Conservation (phyloP, 2,888 invertebrate genomes). For the Noctuana brunneofusca region DNA sequence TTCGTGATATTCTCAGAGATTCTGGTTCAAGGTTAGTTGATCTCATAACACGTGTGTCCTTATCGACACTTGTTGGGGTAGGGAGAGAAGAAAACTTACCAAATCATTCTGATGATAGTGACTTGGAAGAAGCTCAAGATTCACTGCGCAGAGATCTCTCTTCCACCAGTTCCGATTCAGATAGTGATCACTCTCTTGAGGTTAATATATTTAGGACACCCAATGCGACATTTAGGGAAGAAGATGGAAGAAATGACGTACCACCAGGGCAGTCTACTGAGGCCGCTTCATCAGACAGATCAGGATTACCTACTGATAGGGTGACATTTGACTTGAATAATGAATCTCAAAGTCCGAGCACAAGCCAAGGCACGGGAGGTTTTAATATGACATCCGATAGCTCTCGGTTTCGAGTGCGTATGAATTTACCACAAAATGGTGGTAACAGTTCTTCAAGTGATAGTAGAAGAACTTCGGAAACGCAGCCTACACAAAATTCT, state of each 20-base stretch:
- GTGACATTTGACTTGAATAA: constrained; percentile 60
- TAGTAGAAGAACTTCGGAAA: constrained; percentile 39
- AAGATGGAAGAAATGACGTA: constrained; percentile 47
- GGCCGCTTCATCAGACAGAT: constrained; percentile 37
- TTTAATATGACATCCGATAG: constrained; percentile 57
- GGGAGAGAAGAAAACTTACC: constrained; percentile 52
- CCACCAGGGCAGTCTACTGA: constrained; percentile 36
- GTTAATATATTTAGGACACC: constrained; percentile 71
- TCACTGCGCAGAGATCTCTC: constrained; percentile 42
- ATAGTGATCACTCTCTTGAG: constrained; percentile 66
- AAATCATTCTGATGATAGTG: constrained; percentile 58
- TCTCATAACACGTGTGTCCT: constrained; percentile 74
- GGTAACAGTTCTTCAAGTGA: constrained; percentile 42
- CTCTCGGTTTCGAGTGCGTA: constrained; percentile 65
- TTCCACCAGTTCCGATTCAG: constrained; percentile 71
- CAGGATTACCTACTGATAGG: constrained; percentile 53
- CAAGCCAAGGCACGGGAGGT: constrained; percentile 46
- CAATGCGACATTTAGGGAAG: constrained; percentile 64
- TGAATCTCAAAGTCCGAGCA: constrained; percentile 44
- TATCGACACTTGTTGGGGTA: constrained; percentile 64
- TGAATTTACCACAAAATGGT: constrained; percentile 45
- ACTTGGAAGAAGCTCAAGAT: constrained; percentile 41
- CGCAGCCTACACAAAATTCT: constrained; percentile 39
- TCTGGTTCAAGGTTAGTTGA: constrained; percentile 74
- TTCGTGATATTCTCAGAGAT: constrained; percentile 74